Percentiles rank a stretch among this genome's conserved stretches.
Conservation (phyloP, 92 coral and sea anemone species). For the Pocillopora grandis region DNA sequence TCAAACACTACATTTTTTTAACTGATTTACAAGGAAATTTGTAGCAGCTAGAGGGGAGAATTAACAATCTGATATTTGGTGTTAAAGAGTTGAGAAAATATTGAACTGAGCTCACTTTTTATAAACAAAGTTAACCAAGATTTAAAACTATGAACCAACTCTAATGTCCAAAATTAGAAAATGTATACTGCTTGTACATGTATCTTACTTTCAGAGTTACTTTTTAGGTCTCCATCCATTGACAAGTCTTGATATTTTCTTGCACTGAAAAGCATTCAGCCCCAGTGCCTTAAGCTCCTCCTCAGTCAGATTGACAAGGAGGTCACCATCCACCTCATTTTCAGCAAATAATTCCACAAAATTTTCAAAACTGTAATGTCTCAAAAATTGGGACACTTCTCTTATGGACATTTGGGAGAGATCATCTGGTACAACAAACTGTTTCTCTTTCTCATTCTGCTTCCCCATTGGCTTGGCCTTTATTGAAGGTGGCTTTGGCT, state of each 20-base stretch:
- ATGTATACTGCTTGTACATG: neutral
- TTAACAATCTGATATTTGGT: too few species aligned
- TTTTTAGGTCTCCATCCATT: constrained; percentile 93
- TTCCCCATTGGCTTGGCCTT: constrained; percentile 11
- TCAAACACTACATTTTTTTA: too few species aligned
- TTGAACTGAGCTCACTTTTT: too few species aligned
- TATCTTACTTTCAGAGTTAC: neutral
- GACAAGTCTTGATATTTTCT: constrained; percentile 73
- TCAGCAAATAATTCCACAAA: constrained; percentile 66
- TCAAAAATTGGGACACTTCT: constrained; percentile 79
- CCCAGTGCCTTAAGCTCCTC: constrained; percentile 77
- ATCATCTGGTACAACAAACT: constrained; percentile 35
- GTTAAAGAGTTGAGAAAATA: too few species aligned
- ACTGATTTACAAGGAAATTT: too few species aligned
- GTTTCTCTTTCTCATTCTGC: neutral
- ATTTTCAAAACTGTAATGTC: constrained; percentile 60
- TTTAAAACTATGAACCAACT: too few species aligned
- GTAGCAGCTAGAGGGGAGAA: too few species aligned
- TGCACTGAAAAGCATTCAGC: constrained; percentile 80
- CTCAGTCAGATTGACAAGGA: constrained; percentile 66
- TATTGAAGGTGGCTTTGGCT: constrained; percentile 49
- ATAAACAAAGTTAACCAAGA: too few species aligned
- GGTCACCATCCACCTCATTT: constrained; percentile 81
- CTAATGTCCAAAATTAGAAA: neutral
- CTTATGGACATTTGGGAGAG: constrained; percentile 51